A percentile compares a stretch with the other conserved stretches of the same genome.
Conservation (phyloP, 2,113 vertebrate genomes). For the Hydrochoerus hydrochaeris region DNA sequence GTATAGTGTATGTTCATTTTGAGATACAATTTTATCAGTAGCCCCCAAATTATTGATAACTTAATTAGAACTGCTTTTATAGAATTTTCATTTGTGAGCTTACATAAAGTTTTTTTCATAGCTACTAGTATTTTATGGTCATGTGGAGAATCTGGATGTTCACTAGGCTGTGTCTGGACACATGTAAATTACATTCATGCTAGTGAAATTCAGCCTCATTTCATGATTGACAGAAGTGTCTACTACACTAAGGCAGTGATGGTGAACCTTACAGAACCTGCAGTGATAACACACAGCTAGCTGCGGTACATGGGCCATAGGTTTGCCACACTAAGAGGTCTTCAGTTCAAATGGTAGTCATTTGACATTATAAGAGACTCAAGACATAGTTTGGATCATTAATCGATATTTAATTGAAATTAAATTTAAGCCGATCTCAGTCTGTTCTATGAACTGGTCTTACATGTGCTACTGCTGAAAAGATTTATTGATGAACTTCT, state of each 20-base stretch:
- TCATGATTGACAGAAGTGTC: not conserved
- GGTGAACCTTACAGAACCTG: not conserved
- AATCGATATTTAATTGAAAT: not conserved
- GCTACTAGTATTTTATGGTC: not conserved
- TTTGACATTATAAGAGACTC: not conserved
- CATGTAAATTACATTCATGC: accelerated
- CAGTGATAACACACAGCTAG: not conserved
- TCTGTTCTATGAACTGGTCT: not conserved
- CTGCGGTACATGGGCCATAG: not conserved
- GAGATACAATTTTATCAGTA: not conserved
- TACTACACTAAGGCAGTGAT: not conserved
- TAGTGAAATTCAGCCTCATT: not conserved
- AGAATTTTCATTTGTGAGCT: not conserved
- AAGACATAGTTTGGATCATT: not conserved
- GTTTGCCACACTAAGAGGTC: not conserved
- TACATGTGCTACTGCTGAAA: not conserved
- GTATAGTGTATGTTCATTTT: not conserved
- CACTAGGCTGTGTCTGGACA: not conserved
- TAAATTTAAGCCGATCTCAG: not conserved
- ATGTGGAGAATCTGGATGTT: not conserved
- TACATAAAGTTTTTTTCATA: not conserved
- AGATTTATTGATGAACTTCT: not conserved
- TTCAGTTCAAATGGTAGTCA: not conserved
- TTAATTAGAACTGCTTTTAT: not conserved
- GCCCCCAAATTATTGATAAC: not conserved